Base-by-base conservation (phyloP, 2,113 vertebrate species). In the Actenoides lindsayi region DNA sequence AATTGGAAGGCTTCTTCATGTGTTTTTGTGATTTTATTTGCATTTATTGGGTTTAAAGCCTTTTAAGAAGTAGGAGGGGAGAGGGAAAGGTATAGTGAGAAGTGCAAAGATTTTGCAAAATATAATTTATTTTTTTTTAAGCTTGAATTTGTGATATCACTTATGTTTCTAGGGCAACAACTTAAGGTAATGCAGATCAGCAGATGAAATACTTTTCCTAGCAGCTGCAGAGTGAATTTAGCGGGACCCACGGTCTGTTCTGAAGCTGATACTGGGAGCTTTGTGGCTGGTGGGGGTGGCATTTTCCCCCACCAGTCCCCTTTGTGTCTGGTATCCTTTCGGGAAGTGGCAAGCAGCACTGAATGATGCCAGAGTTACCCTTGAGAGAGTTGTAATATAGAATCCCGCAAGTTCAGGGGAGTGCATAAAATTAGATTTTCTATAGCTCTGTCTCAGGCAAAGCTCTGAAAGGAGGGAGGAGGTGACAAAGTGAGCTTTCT, bases 91-190 rank as follows among this genome's bases (percentile, higher is more conserved):
- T 87, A 53, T 18, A 83, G 44, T 0, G 0, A 89, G 73, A 91
- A 77, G 44, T 59, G 41, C 28, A 41, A 90, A 93, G 35, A 88
- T 94, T 87, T 60, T 87, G 48, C 42, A 60, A 77, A 93, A 92
- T 42, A 16, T 11, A 37, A 15, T 42, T 7, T n/a, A 44, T 63
- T 27, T 62, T 71, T 12, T 54, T 59, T 68, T 30, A 90, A 71
- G n/a, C 80, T 80, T 90, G 83, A 78, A 88, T 94, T 96, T 79
- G 44, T 91, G 65, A 78, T 84, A 42, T 68, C 39, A 23, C 46
- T 91, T 87, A 48, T 6, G 92, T 95, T 96, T 95, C 92, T 97
- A 95, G 90, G 93, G 89, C 91, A 95, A 93, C 93, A 94, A 41
- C 83, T 90, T 93, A 85, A 93, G 90, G 80, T 73, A 75, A 93